phyloP scores from a whole-genome alignment of 2,797 vertebrate species.

The Adrianichthys oophorus region DNA sequence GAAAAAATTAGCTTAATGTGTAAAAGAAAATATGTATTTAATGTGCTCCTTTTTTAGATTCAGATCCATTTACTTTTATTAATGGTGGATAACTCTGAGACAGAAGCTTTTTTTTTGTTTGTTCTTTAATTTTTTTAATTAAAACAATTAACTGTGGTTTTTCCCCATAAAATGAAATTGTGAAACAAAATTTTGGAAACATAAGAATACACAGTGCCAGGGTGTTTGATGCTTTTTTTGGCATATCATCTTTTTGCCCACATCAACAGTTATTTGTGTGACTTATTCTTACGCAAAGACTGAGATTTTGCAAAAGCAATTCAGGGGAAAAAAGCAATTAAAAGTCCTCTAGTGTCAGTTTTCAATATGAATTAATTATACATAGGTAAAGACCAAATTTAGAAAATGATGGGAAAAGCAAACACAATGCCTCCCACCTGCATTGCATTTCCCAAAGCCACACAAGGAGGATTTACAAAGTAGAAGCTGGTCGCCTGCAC shows the following conservation, averaged over 20 bases:
- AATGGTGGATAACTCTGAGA: constrained; percentile 58
- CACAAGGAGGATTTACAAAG: constrained; percentile 78
- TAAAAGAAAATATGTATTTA: constrained; percentile 65
- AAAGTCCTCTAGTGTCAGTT: too few relatives aligned
- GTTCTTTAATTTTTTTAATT: too few relatives aligned
- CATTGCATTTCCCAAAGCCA: constrained; percentile 60
- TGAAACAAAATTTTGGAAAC: constrained; percentile 59
- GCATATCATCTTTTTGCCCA: constrained; percentile 14
- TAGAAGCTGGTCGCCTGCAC: constrained; percentile 63
- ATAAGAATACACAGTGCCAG: constrained; percentile 41
- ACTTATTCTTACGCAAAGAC: constrained; percentile 5
- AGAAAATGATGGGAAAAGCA: constrained; percentile 1
- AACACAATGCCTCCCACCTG: constrained; percentile 44
- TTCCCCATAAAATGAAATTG: constrained; percentile 52
- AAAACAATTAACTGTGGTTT: too few relatives aligned
- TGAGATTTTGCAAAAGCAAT: too few relatives aligned
- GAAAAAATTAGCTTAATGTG: constrained; percentile 61
- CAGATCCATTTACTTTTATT: constrained; percentile 62
- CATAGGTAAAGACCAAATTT: constrained; percentile 5
- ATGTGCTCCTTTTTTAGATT: constrained; percentile 59
- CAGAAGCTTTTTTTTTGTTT: background rate
- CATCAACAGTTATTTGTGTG: constrained; percentile 26
- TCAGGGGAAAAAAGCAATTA: too few relatives aligned
- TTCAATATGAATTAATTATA: too few relatives aligned
- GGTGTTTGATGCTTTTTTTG: constrained; percentile 41